phyloP scores from a whole-genome alignment of 2,113 vertebrate species.

The Gadus macrocephalus region DNA sequence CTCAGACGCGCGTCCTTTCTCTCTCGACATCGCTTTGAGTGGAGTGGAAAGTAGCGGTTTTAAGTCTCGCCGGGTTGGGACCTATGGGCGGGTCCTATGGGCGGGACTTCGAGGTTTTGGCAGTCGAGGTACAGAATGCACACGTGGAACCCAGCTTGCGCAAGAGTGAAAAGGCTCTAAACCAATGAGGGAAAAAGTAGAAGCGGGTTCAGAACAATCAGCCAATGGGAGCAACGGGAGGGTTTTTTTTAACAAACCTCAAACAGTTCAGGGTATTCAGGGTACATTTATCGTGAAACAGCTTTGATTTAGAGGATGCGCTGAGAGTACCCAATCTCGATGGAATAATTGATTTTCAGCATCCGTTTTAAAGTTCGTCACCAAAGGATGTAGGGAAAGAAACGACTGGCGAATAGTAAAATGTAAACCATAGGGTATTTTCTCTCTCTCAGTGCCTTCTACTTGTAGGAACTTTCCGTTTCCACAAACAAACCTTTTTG shows the following conservation, averaged over 20 bases:
- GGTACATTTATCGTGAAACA: conserved; percentile 3
- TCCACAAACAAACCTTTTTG: conserved; percentile 25
- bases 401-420: too few species aligned
- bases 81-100: background rate
- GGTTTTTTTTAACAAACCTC: conserved; percentile 5
- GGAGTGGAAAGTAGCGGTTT: conserved; percentile 41
- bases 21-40: background rate
- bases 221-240: conserved; percentile 48
- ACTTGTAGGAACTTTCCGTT: conserved; percentile 22
- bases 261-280: conserved; percentile 25
- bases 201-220: background rate
- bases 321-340: too few species aligned
- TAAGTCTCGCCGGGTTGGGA: conserved; percentile 2
- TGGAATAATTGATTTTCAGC: too few species aligned
- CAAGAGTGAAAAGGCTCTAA: conserved; percentile 35
- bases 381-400: too few species aligned
- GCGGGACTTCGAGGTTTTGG: background rate
- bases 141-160: conserved; percentile 64
- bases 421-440: too few species aligned
- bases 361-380: too few species aligned
- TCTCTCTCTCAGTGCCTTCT: too few species aligned
- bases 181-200: conserved; percentile 45
- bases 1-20: conserved; percentile 25
- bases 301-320: background rate
- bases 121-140: conserved; percentile 63